phyloP scores from a whole-genome alignment of 2,113 vertebrate genomes.

The Cromileptes altivelis region DNA sequence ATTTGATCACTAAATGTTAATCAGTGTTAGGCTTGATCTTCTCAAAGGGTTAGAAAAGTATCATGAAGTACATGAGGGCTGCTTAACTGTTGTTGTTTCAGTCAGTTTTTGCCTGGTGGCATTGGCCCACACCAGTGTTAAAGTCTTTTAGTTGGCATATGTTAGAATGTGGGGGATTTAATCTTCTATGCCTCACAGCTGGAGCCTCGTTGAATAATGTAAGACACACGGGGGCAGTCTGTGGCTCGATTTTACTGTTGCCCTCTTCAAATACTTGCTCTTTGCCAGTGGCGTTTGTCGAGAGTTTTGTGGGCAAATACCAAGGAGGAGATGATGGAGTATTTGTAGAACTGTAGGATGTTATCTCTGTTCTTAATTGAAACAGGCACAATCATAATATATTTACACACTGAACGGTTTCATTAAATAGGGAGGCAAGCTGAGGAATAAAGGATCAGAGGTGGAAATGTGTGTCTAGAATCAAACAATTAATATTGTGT shows the following conservation, averaged over 20 bases:
- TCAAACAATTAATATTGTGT: conserved; percentile 24
- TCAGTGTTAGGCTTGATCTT: conserved; percentile 70
- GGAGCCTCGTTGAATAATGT: conserved; percentile 83
- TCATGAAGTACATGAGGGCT: conserved; percentile 48
- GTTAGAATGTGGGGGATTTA: conserved; percentile 81
- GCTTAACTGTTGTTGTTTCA: conserved; percentile 69
- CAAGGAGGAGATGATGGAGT: conserved; percentile 47
- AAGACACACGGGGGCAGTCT: conserved; percentile 77
- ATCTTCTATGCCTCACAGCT: conserved; percentile 82
- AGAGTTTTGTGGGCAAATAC: conserved; percentile 65
- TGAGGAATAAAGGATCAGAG: conserved; percentile 26
- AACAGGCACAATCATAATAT: conserved; percentile 30
- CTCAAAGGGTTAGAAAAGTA: conserved; percentile 66
- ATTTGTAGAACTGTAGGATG: conserved; percentile 37
- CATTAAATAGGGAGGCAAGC: conserved; percentile 27
- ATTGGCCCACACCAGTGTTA: conserved; percentile 67
- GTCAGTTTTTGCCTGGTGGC: conserved; percentile 76
- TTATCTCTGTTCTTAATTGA: conserved; percentile 40
- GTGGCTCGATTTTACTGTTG: conserved; percentile 76
- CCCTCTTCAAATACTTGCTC: conserved; percentile 77
- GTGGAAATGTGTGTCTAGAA: conserved; percentile 11
- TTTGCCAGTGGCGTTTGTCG: conserved; percentile 62
- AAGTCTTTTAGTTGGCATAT: conserved; percentile 78
- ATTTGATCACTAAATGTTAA: conserved; percentile 77
- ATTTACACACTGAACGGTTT: conserved; percentile 37